Evolutionary conservation across 2,113 vertebrate genomes (phyloP), one percentile per base, ranked within the genome.

Genomic region (Vidua chalybeata): DNA sequence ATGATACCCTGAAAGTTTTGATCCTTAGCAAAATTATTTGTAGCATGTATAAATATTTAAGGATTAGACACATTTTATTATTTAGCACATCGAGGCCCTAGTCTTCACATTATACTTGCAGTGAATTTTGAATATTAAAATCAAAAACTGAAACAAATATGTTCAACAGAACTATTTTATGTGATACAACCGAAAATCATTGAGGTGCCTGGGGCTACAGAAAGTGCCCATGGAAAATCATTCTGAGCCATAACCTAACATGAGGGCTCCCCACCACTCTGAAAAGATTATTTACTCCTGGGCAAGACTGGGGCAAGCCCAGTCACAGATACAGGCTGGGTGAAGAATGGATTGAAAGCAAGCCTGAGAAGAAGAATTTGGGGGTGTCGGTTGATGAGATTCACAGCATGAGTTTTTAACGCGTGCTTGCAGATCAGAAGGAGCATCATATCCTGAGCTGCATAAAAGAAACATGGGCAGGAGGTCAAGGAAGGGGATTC

Each of bases 241-340:
- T 30, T 75, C 52, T 58, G 45, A 24, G 8, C n/a, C 18, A 31
- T 55, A 54, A 64, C 4, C 4, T 41, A 46, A n/a, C 20, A 33
- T 0, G 1, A 13, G 26, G 10, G 1, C 11, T 86, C 11, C 20
- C 4, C 20, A 51, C 3, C 10, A 35, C 3, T 68, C 20, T 73
- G 22, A 63, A 49, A 93, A 81, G 10, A n/a, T 13, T 0, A 37
- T 79, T 89, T 82, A 49, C 6, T 66, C 11, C 13, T 58, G 51
- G 39, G 18, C 3, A 75, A 64, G 24, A 5, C 0, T n/a, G 31
- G 8, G 46, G 11, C 3, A 68, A 41, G 15, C 11, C 30, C 11
- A 48, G 12, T 17, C 19, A 52, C 11, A 61, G 59, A 61, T n/a
- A 68, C 2, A 26, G 62, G 2, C 20, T 89, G 30, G 14, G 11